phyloP scores from a whole-genome alignment of 2,113 vertebrate genomes.

The Triplophysa dalaica region DNA sequence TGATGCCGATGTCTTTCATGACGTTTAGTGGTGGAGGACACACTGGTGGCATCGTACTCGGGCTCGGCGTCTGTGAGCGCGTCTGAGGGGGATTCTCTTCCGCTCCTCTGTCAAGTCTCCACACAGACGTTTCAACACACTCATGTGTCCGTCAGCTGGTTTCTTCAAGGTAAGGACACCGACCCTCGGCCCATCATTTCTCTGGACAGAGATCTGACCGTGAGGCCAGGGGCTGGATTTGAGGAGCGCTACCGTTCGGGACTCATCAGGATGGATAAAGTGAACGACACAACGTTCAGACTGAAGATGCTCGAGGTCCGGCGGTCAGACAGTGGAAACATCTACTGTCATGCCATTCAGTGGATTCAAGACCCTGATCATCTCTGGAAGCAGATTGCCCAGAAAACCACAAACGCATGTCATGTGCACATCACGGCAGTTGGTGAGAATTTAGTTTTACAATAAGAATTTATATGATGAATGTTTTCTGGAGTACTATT shows the following conservation, averaged over 20 bases:
- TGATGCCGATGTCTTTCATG: conserved; percentile 8
- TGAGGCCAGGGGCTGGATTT: conserved; percentile 77
- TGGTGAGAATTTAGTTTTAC: conserved; percentile 59
- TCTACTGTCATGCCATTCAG: conserved; percentile 81
- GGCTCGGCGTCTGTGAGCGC: conserved; percentile 53
- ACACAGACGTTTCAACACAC: conserved; percentile 86
- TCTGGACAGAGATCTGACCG: conserved; percentile 79
- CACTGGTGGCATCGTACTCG: conserved; percentile 72
- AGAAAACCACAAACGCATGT: conserved; percentile 63
- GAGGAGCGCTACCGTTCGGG: conserved; percentile 69
- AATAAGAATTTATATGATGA: conserved; percentile 58
- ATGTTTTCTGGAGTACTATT: background rate
- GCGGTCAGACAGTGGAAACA: conserved; percentile 75
- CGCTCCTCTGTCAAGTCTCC: conserved; percentile 79
- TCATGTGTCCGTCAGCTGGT: conserved; percentile 87
- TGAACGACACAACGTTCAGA: conserved; percentile 72
- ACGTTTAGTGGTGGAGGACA: conserved; percentile 83
- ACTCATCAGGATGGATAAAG: conserved; percentile 75
- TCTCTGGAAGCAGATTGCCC: conserved; percentile 79
- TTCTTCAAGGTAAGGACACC: conserved; percentile 56
- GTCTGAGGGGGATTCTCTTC: conserved; percentile 72
- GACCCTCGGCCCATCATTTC: conserved; percentile 69
- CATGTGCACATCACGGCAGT: conserved; percentile 59
- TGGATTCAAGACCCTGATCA: conserved; percentile 89
- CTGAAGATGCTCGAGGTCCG: conserved; percentile 69